These are phyloP conservation scores for Anhinga anhinga DNA, from an alignment of 2,113 vertebrate species.

Conservation along the genomic window DNA sequence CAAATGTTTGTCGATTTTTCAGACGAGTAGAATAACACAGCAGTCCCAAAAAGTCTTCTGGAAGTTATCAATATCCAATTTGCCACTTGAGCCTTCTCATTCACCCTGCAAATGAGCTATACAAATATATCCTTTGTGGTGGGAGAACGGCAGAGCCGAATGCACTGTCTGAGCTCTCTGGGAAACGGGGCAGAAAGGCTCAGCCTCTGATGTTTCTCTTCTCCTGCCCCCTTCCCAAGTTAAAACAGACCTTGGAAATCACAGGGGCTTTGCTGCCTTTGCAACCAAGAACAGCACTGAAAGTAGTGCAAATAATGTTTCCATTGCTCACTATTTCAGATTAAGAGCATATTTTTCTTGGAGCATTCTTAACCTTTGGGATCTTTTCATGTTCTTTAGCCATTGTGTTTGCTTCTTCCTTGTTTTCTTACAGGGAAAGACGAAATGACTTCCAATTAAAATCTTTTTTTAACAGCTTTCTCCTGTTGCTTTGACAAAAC, in stretches of 20 bases:
- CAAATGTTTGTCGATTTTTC: neutral
- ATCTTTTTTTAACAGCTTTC: constrained; percentile 61
- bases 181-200: neutral
- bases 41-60: constrained; percentile 10
- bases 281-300: neutral
- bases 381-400: constrained; percentile 43
- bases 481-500: constrained; percentile 51
- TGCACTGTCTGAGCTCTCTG: neutral
- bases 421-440: constrained; percentile 26
- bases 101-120: constrained; percentile 24
- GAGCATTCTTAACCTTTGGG: constrained; percentile 44
- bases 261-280: neutral
- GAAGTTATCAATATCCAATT: constrained; percentile 41
- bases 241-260: neutral
- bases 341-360: constrained; percentile 54
- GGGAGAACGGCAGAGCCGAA: neutral
- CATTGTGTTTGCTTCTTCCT: constrained; percentile 50
- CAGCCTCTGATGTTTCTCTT: neutral
- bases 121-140: neutral
- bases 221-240: neutral
- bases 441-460: neutral
- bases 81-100: neutral
- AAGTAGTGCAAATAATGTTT: neutral
- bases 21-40: neutral
- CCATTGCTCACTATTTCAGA: neutral